Conservation (phyloP, 2,797 vertebrate species). For the Scyliorhinus canicula region DNA sequence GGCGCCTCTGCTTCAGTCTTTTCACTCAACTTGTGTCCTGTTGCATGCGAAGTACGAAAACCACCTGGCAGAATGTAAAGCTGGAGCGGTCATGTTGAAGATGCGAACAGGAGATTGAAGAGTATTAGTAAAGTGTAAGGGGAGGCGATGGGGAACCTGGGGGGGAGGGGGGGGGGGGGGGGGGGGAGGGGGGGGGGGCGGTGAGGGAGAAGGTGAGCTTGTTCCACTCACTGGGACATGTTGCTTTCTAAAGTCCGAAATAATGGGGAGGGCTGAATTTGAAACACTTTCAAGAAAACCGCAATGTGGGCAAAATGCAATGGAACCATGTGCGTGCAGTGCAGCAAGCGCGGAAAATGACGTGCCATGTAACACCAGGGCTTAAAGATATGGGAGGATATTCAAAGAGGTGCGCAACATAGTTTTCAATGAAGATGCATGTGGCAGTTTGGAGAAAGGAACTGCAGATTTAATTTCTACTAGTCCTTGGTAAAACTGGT, state of each 20-base stretch:
- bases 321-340: not conserved
- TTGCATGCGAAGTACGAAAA: not conserved
- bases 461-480: not conserved
- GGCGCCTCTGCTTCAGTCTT: not conserved
- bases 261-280: not conserved
- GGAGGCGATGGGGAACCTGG: not conserved
- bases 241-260: not conserved
- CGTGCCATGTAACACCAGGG: not conserved
- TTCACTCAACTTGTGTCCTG: constrained; percentile 22
- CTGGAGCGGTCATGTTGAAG: not conserved
- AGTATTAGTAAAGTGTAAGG: not conserved
- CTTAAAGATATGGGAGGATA: not conserved
- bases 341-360: constrained; percentile 20
- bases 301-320: constrained; percentile 2
- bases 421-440: not conserved
- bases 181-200: too few relatives aligned
- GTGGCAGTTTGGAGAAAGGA: not conserved
- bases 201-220: not conserved
- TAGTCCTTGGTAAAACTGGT: not conserved
- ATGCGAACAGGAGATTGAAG: not conserved
- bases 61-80: not conserved
- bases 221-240: not conserved
- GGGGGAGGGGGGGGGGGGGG: too few relatives aligned
- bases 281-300: not conserved
- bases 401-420: constrained; percentile 21